Conservation (phyloP, 2,797 vertebrate species). For the Craterocephalus amniculus region DNA sequence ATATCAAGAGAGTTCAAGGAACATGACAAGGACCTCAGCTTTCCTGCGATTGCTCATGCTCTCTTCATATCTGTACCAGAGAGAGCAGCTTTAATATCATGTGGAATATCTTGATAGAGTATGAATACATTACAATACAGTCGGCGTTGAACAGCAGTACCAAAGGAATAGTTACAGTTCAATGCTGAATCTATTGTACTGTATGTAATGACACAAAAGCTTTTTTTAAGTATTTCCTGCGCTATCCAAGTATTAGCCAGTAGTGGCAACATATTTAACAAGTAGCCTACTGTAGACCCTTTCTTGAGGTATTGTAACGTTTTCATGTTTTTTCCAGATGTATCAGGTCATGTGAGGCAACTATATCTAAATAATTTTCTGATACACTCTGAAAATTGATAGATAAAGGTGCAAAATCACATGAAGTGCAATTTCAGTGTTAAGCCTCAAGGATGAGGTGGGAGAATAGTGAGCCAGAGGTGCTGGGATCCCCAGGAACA, state of each 20-base stretch:
- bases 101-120: constrained; percentile 45
- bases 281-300: background rate
- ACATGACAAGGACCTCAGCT: constrained; percentile 17
- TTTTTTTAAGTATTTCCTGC: background rate
- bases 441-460: too few species aligned
- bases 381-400: background rate
- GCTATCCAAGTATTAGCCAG: background rate
- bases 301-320: background rate
- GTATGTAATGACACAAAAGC: constrained; percentile 12
- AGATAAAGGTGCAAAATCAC: background rate
- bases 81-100: constrained; percentile 42
- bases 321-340: background rate
- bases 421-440: background rate
- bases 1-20: constrained; percentile 22
- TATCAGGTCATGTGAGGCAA: background rate
- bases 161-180: constrained; percentile 24
- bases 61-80: constrained; percentile 37
- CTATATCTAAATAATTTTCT: constrained; percentile 1
- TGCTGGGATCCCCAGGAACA: too few species aligned
- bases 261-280: background rate
- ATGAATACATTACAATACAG: constrained; percentile 39
- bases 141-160: constrained; percentile 16
- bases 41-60: background rate
- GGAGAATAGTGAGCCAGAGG: too few species aligned
- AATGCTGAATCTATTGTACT: constrained; percentile 21